A percentile compares a stretch with the other conserved stretches of the same genome.
Evolutionary conservation across 2,888 invertebrate genomes (phyloP).

Genomic region (Volucella zonaria): DNA sequence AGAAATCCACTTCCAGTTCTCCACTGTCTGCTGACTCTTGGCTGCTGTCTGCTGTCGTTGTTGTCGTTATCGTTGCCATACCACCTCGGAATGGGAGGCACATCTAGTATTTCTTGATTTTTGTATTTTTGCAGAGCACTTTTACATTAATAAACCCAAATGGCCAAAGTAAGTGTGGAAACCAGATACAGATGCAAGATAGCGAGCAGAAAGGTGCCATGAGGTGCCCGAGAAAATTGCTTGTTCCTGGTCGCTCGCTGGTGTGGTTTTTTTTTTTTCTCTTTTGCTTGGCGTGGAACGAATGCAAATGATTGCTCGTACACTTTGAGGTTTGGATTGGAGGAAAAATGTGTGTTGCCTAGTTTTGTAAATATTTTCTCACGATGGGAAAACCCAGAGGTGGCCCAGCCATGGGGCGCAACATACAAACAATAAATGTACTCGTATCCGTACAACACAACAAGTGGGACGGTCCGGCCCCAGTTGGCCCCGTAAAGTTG

Average conservation of each 20-base stretch:
- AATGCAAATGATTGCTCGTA: slow-evolving; percentile 38
- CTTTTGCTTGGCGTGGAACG: slow-evolving; percentile 17
- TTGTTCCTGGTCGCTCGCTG: slow-evolving; percentile 40
- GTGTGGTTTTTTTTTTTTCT: slow-evolving; percentile 23
- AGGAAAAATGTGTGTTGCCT: slow-evolving; percentile 33
- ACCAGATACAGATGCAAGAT: slow-evolving; percentile 50
- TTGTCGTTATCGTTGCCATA: slow-evolving; percentile 14
- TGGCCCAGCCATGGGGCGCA: not conserved
- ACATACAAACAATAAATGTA: no score
- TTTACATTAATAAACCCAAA: slow-evolving; percentile 49
- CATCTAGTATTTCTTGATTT: slow-evolving; percentile 57
- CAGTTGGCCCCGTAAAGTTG: slow-evolving; percentile 14
- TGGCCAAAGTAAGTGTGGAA: slow-evolving; percentile 42
- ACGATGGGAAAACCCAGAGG: slow-evolving; percentile 28
- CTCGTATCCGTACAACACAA: not conserved
- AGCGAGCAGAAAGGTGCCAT: slow-evolving; percentile 19
- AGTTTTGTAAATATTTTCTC: slow-evolving; percentile 47
- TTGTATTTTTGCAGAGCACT: slow-evolving; percentile 2
- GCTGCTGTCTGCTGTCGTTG: slow-evolving; percentile 5
- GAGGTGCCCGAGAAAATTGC: slow-evolving; percentile 31
- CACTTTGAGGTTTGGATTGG: not conserved
- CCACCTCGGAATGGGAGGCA: slow-evolving; percentile 32
- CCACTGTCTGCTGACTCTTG: no score
- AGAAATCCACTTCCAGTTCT: slow-evolving; percentile 25
- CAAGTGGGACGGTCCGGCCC: slow-evolving; percentile 18